Conservation (phyloP, 2,888 invertebrate genomes). For the Dromius quadrimaculatus region DNA sequence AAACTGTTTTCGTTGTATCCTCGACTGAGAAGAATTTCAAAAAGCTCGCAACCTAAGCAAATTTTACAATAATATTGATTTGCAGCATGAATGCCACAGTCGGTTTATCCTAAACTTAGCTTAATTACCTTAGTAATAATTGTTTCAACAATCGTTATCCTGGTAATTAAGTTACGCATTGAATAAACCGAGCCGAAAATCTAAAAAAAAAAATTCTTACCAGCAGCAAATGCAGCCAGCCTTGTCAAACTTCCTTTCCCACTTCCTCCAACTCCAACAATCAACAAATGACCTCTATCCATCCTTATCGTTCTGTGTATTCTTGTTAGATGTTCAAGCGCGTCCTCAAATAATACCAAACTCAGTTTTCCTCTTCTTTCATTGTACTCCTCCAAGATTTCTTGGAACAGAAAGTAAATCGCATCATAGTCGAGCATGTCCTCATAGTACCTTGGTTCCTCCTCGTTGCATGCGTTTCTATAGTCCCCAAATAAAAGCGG, state of each 20-base stretch:
- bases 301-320: conserved; percentile 87
- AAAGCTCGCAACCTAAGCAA: conserved; percentile 77
- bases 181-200: too few relatives aligned
- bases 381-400: conserved; percentile 90
- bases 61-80: background rate
- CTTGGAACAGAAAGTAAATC: conserved; percentile 87
- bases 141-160: too few relatives aligned
- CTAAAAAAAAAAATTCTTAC: conserved; percentile 64
- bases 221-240: conserved; percentile 86
- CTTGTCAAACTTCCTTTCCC: conserved; percentile 87
- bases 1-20: conserved; percentile 88
- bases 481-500: conserved; percentile 92
- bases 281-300: conserved; percentile 84
- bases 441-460: conserved; percentile 85
- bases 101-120: too few relatives aligned
- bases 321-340: conserved; percentile 89
- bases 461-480: conserved; percentile 85
- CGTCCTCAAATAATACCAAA: conserved; percentile 91
- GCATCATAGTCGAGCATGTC: conserved; percentile 92
- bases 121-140: too few relatives aligned
- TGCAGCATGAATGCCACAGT: too few relatives aligned
- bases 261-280: conserved; percentile 91
- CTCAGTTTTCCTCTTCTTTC: conserved; percentile 80
- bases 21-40: conserved; percentile 85
- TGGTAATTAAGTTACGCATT: too few relatives aligned